A percentile compares a stretch with the other conserved stretches of the same genome.
Evolutionary conservation across 2,113 vertebrate species (phyloP).

Genomic region (Cyanocitta stelleri): DNA sequence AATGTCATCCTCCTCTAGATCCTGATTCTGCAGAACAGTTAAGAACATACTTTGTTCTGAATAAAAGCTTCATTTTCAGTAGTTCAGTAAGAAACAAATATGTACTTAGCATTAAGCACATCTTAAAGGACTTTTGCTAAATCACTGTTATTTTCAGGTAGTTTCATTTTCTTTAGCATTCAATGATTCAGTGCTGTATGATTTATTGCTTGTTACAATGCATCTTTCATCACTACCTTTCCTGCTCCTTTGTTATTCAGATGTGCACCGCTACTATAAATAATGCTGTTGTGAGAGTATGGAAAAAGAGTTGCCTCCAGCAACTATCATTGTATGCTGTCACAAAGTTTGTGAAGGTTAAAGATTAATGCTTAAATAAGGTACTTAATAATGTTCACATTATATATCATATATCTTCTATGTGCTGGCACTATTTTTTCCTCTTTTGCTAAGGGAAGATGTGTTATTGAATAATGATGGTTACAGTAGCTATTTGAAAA

Average conservation of each 20-base stretch:
- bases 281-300: background rate
- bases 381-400: background rate
- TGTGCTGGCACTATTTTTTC: background rate
- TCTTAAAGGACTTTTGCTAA: background rate
- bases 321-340: background rate
- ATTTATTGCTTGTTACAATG: conserved; percentile 5
- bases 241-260: background rate
- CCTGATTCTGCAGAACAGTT: background rate
- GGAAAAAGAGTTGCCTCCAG: background rate
- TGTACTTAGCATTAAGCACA: background rate
- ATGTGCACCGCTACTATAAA: background rate
- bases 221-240: background rate
- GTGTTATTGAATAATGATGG: background rate
- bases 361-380: conserved; percentile 20
- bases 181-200: background rate
- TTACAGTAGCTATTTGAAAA: background rate
- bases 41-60: background rate
- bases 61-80: background rate
- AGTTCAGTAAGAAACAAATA: background rate
- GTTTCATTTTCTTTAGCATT: background rate
- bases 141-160: background rate
- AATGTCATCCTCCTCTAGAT: background rate
- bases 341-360: background rate
- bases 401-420: background rate
- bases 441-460: background rate